Conservation (phyloP, 2,113 vertebrate species). For the Carlito syrichta region DNA sequence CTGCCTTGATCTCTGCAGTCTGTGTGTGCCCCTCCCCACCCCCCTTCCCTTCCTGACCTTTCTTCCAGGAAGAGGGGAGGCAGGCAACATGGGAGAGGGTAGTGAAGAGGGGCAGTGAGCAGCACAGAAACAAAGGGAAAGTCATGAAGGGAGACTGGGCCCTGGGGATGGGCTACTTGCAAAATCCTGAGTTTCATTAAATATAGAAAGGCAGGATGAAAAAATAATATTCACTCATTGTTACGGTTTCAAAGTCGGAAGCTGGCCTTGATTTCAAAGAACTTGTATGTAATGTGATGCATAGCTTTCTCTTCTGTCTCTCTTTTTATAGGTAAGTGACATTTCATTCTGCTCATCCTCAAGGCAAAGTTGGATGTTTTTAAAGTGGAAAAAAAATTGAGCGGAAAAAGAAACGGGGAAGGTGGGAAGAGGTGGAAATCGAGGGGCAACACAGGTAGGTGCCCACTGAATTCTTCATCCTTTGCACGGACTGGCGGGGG, state of each 20-base stretch:
- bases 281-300: conserved; percentile 61
- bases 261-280: conserved; percentile 83
- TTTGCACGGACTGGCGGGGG: not conserved
- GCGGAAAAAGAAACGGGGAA: conserved; percentile 55
- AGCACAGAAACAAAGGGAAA: not conserved
- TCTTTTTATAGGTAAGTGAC: conserved; percentile 82
- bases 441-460: conserved; percentile 77
- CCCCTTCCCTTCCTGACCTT: not conserved
- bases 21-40: not conserved
- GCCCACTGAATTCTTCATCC: not conserved
- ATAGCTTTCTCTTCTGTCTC: conserved; percentile 72
- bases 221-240: conserved; percentile 69
- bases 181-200: conserved; percentile 67
- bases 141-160: not conserved
- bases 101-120: not conserved
- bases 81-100: not conserved
- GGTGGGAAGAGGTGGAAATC: conserved; percentile 64
- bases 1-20: not conserved
- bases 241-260: conserved; percentile 79
- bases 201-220: conserved; percentile 69
- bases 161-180: conserved; percentile 43
- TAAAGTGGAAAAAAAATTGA: conserved; percentile 62
- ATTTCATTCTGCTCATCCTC: conserved; percentile 81
- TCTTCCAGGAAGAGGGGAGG: not conserved
- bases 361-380: conserved; percentile 79